Percentiles rank a stretch among this genome's conserved stretches.
These are phyloP conservation scores for Mustelus asterias DNA, from an alignment of 2,113 vertebrate species.

Conservation along the genomic window DNA sequence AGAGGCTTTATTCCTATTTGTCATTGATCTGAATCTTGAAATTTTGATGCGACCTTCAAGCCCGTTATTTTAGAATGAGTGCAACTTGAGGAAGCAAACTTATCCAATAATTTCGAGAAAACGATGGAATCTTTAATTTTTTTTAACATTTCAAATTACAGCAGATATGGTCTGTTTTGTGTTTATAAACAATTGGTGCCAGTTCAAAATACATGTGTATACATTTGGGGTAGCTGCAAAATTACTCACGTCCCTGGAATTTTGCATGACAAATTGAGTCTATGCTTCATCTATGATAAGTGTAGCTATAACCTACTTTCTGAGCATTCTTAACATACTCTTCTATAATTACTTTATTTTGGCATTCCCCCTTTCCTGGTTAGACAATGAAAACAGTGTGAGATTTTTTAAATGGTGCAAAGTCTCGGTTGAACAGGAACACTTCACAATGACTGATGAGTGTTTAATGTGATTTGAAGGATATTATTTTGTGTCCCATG, in stretches of 20 bases:
- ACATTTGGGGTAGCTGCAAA: slow-evolving; percentile 48
- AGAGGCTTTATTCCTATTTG: slow-evolving; percentile 37
- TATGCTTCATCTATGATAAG: slow-evolving; percentile 55
- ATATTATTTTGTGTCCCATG: neutral
- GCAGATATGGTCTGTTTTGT: slow-evolving; percentile 45
- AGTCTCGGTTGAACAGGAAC: neutral
- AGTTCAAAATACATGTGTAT: slow-evolving; percentile 50
- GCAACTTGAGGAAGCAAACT: slow-evolving; percentile 42
- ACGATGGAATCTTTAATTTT: slow-evolving; percentile 34
- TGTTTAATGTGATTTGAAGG: neutral
- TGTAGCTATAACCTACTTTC: slow-evolving; percentile 53
- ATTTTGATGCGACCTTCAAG: slow-evolving; percentile 38
- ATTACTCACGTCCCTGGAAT: slow-evolving; percentile 62
- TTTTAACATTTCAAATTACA: slow-evolving; percentile 43
- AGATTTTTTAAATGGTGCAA: slow-evolving; percentile 22
- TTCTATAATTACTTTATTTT: slow-evolving; percentile 61
- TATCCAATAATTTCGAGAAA: slow-evolving; percentile 45
- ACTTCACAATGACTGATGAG: neutral
- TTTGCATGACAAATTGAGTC: slow-evolving; percentile 59
- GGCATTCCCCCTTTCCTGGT: slow-evolving; percentile 57
- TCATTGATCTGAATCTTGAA: slow-evolving; percentile 38
- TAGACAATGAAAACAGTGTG: slow-evolving; percentile 56
- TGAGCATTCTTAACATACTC: slow-evolving; percentile 64
- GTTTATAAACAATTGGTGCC: slow-evolving; percentile 55
- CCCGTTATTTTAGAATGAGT: slow-evolving; percentile 37